A percentile compares a stretch with the other conserved stretches of the same genome.
Evolutionary conservation across 2,797 vertebrate species (phyloP).

Genomic region (Delichon dasypus): DNA sequence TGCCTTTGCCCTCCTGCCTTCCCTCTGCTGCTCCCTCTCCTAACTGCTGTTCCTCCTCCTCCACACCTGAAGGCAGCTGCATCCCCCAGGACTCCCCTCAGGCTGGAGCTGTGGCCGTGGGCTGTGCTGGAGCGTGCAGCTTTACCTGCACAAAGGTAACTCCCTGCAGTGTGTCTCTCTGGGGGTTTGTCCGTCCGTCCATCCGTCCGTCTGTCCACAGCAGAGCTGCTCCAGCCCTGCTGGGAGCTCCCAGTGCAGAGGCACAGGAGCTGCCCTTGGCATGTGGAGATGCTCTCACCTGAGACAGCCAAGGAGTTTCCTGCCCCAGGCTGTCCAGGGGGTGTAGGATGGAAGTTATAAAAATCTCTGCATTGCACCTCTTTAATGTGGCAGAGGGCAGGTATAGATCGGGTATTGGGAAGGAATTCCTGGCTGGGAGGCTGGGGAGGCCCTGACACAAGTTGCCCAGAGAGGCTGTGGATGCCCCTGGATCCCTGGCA

Average conservation of each 20-base stretch:
- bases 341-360: neutral
- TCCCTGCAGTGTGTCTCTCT: neutral
- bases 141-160: neutral
- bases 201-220: neutral
- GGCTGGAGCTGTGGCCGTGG: neutral
- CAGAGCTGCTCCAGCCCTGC: neutral
- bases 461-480: no score
- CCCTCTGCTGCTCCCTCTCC: neutral
- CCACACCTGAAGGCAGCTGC: rapidly evolving
- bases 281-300: rapidly evolving
- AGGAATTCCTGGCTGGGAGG: neutral
- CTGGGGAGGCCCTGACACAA: rapidly evolving
- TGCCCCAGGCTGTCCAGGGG: rapidly evolving
- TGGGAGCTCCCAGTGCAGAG: rapidly evolving
- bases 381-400: neutral
- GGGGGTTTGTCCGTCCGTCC: neutral
- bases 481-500: neutral
- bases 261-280: neutral
- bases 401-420: rapidly evolving
- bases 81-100: neutral
- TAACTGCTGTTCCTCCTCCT: neutral
- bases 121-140: neutral
- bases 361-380: neutral
- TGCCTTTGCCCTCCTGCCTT: neutral
- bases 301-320: neutral